Evolutionary conservation across 1,140 invertebrate genomes (phyloP).

Genomic region (Platyscapa corneri): DNA sequence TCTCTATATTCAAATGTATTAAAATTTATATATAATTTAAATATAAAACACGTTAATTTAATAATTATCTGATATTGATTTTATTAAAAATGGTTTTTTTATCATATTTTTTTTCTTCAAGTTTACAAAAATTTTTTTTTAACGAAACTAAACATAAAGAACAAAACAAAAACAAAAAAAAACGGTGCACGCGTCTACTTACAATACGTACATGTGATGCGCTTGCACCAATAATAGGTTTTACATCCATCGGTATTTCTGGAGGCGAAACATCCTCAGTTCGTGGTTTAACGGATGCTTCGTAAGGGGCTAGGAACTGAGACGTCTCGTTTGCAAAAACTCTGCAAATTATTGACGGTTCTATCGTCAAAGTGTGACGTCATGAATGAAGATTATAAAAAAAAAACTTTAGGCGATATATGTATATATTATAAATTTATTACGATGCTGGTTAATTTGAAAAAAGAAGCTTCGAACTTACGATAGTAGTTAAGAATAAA

Average conservation of each 20-base stretch:
- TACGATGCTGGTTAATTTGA: too few relatives aligned
- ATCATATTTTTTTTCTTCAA: too few relatives aligned
- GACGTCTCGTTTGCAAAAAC: slow-evolving; percentile 84
- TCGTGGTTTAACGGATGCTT: slow-evolving; percentile 78
- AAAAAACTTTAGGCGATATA: slow-evolving; percentile 9
- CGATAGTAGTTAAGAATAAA: background rate
- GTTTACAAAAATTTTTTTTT: too few relatives aligned
- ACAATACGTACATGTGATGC: slow-evolving; percentile 75
- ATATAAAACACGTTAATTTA: too few relatives aligned
- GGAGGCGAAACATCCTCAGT: slow-evolving; percentile 66
- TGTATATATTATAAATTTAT: too few relatives aligned
- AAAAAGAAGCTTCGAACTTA: background rate
- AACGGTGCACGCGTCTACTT: slow-evolving; percentile 73
- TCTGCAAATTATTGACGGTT: slow-evolving; percentile 71
- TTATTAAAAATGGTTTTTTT: too few relatives aligned
- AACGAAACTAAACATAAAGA: slow-evolving; percentile 41
- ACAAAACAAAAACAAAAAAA: slow-evolving; percentile 57
- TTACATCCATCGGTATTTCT: slow-evolving; percentile 69
- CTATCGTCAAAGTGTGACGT: slow-evolving; percentile 47
- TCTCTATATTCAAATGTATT: too few relatives aligned
- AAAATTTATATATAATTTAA: background rate
- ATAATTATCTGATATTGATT: too few relatives aligned
- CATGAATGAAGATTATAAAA: slow-evolving; percentile 41
- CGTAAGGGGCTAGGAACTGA: slow-evolving; percentile 85
- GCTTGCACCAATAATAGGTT: slow-evolving; percentile 67